phyloP scores from a whole-genome alignment of 2,888 invertebrate species.

The Euclidia mi region DNA sequence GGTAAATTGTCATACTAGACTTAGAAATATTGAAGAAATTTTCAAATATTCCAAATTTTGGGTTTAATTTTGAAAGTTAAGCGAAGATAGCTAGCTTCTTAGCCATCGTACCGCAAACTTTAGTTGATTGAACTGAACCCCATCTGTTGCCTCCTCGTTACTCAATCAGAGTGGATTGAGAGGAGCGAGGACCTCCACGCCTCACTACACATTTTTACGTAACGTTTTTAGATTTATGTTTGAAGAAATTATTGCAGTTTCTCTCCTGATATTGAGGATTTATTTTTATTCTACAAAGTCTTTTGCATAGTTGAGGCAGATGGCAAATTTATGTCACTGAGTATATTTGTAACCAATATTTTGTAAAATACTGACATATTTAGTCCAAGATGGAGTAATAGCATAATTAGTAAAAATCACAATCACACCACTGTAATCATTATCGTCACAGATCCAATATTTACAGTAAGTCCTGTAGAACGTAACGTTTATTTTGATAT shows the following conservation, averaged over 20 bases:
- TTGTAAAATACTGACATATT: too few relatives aligned
- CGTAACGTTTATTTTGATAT: too few relatives aligned
- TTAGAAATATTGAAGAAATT: conserved; percentile 33
- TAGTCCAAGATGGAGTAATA: too few relatives aligned
- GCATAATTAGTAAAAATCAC: too few relatives aligned
- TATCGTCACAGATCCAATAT: too few relatives aligned
- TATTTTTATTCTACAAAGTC: too few relatives aligned
- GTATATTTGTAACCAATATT: too few relatives aligned
- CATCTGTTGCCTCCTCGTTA: conserved; percentile 1
- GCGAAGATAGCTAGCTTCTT: conserved; percentile 27
- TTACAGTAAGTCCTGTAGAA: too few relatives aligned
- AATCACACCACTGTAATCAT: too few relatives aligned
- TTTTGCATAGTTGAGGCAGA: too few relatives aligned
- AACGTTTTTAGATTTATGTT: background rate
- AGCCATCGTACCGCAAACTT: conserved; percentile 30
- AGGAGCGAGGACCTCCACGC: conserved; percentile 4
- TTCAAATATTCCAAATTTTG: conserved; percentile 1
- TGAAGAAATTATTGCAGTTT: background rate
- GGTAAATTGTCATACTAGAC: conserved; percentile 18
- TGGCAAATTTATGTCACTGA: too few relatives aligned
- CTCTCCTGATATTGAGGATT: too few relatives aligned
- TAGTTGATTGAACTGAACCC: conserved; percentile 38
- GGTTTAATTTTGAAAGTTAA: conserved; percentile 32
- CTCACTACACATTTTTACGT: background rate
- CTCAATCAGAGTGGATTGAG: conserved; percentile 12